Base-by-base conservation (phyloP, 2,797 vertebrate genomes). In the Prionace glauca region DNA sequence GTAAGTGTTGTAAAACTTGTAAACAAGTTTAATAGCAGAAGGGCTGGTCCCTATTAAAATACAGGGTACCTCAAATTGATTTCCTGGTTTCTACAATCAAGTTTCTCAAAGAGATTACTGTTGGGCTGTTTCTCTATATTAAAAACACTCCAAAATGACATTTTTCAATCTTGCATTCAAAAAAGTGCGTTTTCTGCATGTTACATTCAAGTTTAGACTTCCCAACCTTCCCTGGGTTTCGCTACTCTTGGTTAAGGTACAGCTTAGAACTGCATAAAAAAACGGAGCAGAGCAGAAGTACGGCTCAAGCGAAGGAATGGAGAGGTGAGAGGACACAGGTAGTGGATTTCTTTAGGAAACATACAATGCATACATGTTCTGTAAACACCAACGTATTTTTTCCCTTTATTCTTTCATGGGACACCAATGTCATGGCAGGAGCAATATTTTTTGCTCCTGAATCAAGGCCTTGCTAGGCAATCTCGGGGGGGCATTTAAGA, bases 181-280 rank as follows among this genome's bases (percentile, higher is more conserved):
- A 9, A 4, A 8, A 91, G 60, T 91, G 2, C 18, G 22, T 10
- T 29, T 91, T 32, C 62, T 36, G 62, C 32, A 91, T 5, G 20
- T 67, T 91, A 65, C 88, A 91, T 91, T 91, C 88, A 91, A 67
- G 88, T 3, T 67, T 62, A 65, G 32, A n/a, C 56, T 67, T 91
- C 18, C 62, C 60, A 22, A 67, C 62, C 60, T 90, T 32, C 87
- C 62, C 18, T n/a, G 62, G 60, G 36, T n/a, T 67, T 36, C 88
- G 67, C 16, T 2, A 67, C n/a, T 36, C 86, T 36, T 14, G 32
- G 5, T 91, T 67, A 26, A 91, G 7, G 88, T 62, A 65, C 29
- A 91, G 32, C 1, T 45, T 91, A 36, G 32, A 65, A 91, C 10
- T 22, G 32, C 60, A 22, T 91, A 7, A 91, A 91, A 91, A 91